Conservation (phyloP, 2,797 vertebrate species). For the Pteropus rufus region DNA sequence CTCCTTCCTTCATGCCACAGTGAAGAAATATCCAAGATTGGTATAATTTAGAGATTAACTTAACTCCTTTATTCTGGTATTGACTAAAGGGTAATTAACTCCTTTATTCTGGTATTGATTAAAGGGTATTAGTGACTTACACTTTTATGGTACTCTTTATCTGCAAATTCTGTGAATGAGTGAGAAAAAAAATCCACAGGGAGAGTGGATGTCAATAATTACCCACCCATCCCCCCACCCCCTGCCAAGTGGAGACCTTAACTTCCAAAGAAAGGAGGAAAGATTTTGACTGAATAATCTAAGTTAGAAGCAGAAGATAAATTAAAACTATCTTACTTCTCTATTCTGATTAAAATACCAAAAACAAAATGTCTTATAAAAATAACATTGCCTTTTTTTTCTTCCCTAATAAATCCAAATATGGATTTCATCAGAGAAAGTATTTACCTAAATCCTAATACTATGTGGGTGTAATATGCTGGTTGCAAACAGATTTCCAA, state of each 20-base stretch:
- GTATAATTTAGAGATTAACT: conserved; percentile 32
- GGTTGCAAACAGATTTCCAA: background rate
- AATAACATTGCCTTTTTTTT: background rate
- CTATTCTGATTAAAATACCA: conserved; percentile 22
- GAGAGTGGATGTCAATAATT: background rate
- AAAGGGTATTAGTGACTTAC: conserved; percentile 33
- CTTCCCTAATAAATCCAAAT: conserved; percentile 10
- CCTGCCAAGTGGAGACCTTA: background rate
- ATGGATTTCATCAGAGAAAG: background rate
- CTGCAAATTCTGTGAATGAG: conserved; percentile 34
- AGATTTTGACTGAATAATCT: conserved; percentile 7
- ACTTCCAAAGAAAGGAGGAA: conserved; percentile 30
- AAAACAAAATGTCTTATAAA: conserved; percentile 29
- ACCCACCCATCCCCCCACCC: background rate
- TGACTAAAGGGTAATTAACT: conserved; percentile 41
- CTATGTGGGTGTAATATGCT: background rate
- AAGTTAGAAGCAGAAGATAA: conserved; percentile 26
- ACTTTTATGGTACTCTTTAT: conserved; percentile 11
- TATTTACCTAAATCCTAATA: background rate
- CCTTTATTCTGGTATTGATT: conserved; percentile 37
- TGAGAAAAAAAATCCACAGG: background rate
- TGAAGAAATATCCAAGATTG: conserved; percentile 12
- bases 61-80: conserved; percentile 30
- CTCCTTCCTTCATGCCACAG: background rate
- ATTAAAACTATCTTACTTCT: conserved; percentile 32